These are phyloP conservation scores for Digitonthophagus gazella DNA, from an alignment of 2,888 invertebrate species.

Conservation along the genomic window DNA sequence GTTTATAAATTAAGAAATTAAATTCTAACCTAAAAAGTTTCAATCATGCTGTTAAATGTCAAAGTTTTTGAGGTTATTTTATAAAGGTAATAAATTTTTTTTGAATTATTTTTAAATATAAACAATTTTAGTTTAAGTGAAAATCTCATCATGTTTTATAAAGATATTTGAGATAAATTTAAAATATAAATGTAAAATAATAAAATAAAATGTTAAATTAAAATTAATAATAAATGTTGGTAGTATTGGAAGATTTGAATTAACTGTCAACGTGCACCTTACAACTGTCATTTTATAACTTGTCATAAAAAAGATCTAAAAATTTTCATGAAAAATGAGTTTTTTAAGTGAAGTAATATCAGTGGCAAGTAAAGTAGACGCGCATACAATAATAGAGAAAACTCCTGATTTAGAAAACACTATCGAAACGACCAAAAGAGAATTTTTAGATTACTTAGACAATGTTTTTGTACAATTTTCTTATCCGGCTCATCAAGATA, in stretches of 20 bases:
- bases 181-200: no score
- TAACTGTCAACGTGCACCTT: background rate
- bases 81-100: background rate
- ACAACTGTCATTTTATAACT: background rate
- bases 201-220: no score
- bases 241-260: background rate
- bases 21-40: background rate
- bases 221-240: no score
- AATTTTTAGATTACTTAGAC: slow-evolving; percentile 60
- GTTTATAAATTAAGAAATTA: background rate
- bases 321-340: background rate
- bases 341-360: background rate
- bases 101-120: background rate
- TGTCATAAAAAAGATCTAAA: background rate
- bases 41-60: no score
- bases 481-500: slow-evolving; percentile 56
- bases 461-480: slow-evolving; percentile 62
- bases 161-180: no score
- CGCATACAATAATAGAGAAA: background rate
- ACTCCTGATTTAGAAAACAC: background rate
- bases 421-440: slow-evolving; percentile 52
- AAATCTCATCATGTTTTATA: background rate
- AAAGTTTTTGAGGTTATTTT: background rate
- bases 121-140: no score
- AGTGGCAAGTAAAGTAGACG: background rate